A percentile compares a stretch with the other conserved stretches of the same genome.
Evolutionary conservation across 2,888 invertebrate species (phyloP).

Genomic region (Drosophila algonquin): DNA sequence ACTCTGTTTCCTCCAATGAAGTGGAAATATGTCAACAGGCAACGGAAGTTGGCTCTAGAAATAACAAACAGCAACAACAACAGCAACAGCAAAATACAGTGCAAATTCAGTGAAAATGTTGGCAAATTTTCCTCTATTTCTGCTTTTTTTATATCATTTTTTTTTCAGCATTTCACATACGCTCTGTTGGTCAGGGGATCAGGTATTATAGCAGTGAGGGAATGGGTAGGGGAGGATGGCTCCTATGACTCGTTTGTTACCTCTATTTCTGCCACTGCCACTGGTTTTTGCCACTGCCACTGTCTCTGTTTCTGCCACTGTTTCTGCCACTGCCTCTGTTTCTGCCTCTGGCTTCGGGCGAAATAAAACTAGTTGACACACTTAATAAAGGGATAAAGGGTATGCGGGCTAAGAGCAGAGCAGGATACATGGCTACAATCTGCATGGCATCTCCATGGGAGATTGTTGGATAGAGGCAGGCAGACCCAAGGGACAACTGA

Average conservation of each 20-base stretch:
- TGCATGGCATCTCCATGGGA: conserved; percentile 18
- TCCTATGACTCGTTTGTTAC: conserved; percentile 21
- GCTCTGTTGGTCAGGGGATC: conserved; percentile 56
- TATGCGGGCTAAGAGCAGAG: not conserved
- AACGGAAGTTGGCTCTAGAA: conserved; percentile 70
- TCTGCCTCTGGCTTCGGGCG: conserved; percentile 56
- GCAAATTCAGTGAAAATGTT: conserved; percentile 34
- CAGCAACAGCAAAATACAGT: conserved; percentile 2
- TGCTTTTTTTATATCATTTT: conserved; percentile 4
- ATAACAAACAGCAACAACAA: conserved; percentile 23
- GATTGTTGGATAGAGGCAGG: not conserved
- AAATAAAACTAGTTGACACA: conserved; percentile 77
- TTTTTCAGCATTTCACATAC: conserved; percentile 58
- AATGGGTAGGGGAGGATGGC: conserved; percentile 24
- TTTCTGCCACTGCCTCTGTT: conserved; percentile 18
- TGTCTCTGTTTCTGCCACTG: not conserved
- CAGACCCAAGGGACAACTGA: conserved; percentile 9
- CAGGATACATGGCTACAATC: conserved; percentile 6
- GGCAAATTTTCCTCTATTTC: conserved; percentile 18
- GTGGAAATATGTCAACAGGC: conserved; percentile 80
- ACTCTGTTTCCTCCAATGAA: conserved; percentile 71
- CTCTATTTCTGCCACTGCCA: conserved; percentile 42
- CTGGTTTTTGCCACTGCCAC: not conserved
- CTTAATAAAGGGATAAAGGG: conserved; percentile 35
- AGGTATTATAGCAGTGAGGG: conserved; percentile 70